Base-by-base conservation (phyloP, 1,140 invertebrate species). In the Drosophila miranda region DNA sequence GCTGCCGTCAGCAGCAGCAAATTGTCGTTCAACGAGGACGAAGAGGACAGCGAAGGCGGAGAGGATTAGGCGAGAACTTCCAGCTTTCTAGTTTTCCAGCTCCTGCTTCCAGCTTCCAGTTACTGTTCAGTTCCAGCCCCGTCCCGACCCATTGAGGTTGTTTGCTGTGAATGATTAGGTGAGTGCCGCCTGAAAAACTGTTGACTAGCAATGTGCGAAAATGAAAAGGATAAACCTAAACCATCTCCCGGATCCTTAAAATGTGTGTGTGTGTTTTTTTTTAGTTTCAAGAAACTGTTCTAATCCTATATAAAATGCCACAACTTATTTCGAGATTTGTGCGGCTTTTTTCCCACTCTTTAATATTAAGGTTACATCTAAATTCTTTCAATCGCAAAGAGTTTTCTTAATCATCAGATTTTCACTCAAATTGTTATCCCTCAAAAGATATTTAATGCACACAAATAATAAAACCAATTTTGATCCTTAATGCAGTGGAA, bases 21-120 rank as follows among this genome's bases (percentile, higher is more conserved):
- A 56, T 66, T 90, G 43, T 90, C 89, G 43, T 90, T 90, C 51
- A 86, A 90, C 89, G 67, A 83, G 42, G 89, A 90, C 78, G 89
- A 90, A 41, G 89, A 90, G 46, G 88, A 90, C 44, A 68, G 62
- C 48, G 80, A 76, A 45, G 66, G 66, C 49, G 68, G 26, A 55
- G 57, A 72, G 67, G 69, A 87, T 71, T 86, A 57, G 59, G 42
- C 8, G n/a, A 46, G 43, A 46, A 26, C 23, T 26, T 42, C 23
- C 14, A 3, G 42, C 6, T 30, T 41, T 13, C 11, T 11, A 16
- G 23, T 13, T 21, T 16, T 23, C 16, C 21, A 23, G 21, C 19
- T 19, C 11, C 34, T n/a, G 16, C 19, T 23, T 8, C 26, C 19
- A 62, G 21, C 16, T 46, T 66, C 16, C 30, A 21, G 19, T 46